Evolutionary conservation across 2,113 vertebrate genomes (phyloP).

Genomic region (Petaurus breviceps): DNA sequence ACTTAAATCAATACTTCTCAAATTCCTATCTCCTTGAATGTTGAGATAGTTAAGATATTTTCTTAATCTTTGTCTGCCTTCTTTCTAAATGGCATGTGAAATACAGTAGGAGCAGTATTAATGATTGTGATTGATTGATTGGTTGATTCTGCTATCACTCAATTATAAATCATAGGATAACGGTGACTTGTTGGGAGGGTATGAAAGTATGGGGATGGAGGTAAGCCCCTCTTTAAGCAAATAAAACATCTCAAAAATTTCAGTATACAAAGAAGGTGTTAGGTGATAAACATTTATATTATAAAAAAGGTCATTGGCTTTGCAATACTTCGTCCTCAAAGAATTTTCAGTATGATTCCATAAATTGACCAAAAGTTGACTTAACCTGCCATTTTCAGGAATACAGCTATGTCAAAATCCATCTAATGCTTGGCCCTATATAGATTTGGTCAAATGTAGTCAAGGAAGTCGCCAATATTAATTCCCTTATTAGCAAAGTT

Average conservation of each 20-base stretch:
- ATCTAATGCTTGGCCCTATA: neutral
- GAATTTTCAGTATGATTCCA: conserved; percentile 13
- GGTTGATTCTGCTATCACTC: neutral
- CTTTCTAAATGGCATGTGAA: neutral
- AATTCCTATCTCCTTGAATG: neutral
- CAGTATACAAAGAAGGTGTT: conserved; percentile 5
- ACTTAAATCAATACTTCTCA: neutral
- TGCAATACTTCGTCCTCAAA: neutral
- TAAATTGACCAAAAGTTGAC: neutral
- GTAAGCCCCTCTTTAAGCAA: neutral
- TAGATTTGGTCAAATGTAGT: neutral
- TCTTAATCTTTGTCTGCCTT: neutral
- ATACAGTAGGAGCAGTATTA: neutral
- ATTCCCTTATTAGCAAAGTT: neutral
- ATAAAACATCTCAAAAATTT: neutral
- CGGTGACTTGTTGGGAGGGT: neutral
- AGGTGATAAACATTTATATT: neutral
- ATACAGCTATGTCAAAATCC: neutral
- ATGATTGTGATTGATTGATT: neutral
- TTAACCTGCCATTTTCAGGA: neutral
- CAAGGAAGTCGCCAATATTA: neutral
- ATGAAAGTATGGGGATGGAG: neutral
- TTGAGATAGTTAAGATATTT: neutral
- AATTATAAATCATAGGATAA: neutral
- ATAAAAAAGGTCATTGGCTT: conserved; percentile 19